A percentile compares a stretch with the other conserved stretches of the same genome.
These are phyloP conservation scores for Cydia splendana DNA, from an alignment of 1,140 invertebrate genomes.

Conservation along the genomic window DNA sequence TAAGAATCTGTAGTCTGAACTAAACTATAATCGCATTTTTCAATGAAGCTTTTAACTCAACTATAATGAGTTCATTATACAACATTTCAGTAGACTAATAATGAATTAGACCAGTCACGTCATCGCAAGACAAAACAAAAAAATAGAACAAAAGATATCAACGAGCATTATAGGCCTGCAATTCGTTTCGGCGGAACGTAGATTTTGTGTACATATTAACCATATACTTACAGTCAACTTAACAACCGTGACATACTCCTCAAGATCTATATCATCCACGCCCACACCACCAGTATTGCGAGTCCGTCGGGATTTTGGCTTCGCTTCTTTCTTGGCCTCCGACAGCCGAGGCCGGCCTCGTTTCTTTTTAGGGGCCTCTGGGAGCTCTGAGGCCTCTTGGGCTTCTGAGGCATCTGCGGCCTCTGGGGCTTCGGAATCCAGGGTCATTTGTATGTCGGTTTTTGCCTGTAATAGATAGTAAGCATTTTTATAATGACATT, in stretches of 20 bases:
- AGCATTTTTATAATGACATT: too few relatives aligned
- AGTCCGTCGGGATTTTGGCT: conserved; percentile 38
- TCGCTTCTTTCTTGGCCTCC: conserved; percentile 14
- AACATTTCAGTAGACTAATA: too few relatives aligned
- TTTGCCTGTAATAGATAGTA: neutral
- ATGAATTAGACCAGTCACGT: too few relatives aligned
- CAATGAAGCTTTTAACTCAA: too few relatives aligned
- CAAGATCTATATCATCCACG: conserved; percentile 51
- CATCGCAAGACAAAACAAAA: too few relatives aligned
- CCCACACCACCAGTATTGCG: conserved; percentile 46
- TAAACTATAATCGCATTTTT: too few relatives aligned
- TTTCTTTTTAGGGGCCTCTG: conserved; percentile 15
- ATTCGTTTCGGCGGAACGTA: too few relatives aligned
- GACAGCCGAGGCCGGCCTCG: conserved; percentile 33
- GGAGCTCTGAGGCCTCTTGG: neutral
- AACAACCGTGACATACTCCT: conserved; percentile 58
- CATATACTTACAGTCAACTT: conserved; percentile 54
- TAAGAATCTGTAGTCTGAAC: too few relatives aligned
- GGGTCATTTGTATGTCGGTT: neutral
- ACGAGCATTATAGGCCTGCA: too few relatives aligned
- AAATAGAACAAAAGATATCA: too few relatives aligned
- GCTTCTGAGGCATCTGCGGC: neutral
- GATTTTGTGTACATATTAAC: too few relatives aligned
- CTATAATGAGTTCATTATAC: too few relatives aligned
- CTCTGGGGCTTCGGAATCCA: neutral